Evolutionary conservation across 2,113 vertebrate genomes (phyloP), one percentile per base, ranked within the genome.

Genomic region (Petrocephalus microphthalmus): DNA sequence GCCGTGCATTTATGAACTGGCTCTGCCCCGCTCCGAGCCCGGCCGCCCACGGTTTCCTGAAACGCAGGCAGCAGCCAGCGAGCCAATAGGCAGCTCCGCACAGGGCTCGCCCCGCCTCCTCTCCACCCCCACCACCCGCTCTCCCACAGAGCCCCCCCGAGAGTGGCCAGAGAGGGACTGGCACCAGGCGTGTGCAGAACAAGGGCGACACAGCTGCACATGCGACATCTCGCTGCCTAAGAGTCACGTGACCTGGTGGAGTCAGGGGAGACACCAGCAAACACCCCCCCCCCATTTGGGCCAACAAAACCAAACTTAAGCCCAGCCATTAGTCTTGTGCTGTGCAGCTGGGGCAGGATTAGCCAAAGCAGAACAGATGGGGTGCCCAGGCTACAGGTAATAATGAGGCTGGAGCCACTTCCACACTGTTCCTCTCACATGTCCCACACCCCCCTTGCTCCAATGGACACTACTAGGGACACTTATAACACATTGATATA

Each of bases 31-130:
- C 51, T 85, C 67, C 5, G 71, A 78, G 47, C 85, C 47, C 60
- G 56, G 84, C 84, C 53, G 8, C 64, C 52, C 71, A 57, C 84
- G 22, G 22, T 45, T 20, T 67, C 10, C n/a, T 17, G 60, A 42
- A 25, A 6, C 11, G 19, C 45, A 25, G 57, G n/a, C 37, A 22
- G 85, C 37, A 89, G 60, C 89, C 89, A 91, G 88, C 89, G 37
- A 89, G 87, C 2, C 45, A 22, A 45, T 5, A 54, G 67, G 22
- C 57, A 25, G 5, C 42, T 49, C 19, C 25, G 3, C 53, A 49
- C 3, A 0, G 19, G 19, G 6, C 25, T 37, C 0, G n/a, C 19
- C 84, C 84, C 25, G 51, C 84, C 84, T 37, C 51, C 84, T 52
- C 52, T 8, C 13, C 71, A 22, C 17, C 17, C 42, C 84, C 25